Percentiles rank a stretch among this genome's conserved stretches.
These are phyloP conservation scores for Hetaerina americana DNA, from an alignment of 1,140 invertebrate species.

Conservation along the genomic window DNA sequence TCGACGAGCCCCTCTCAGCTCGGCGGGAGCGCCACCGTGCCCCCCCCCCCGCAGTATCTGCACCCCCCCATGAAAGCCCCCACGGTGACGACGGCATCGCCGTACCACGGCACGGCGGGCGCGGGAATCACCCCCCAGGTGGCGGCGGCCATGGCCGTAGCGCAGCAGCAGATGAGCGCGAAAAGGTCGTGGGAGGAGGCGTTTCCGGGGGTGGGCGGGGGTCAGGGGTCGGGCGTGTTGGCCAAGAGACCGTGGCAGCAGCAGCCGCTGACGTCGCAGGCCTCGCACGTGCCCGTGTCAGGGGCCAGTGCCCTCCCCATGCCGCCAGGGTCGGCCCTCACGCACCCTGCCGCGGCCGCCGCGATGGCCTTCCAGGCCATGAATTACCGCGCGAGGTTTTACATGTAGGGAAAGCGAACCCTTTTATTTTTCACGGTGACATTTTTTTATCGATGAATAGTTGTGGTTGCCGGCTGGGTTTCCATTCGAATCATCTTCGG, in stretches of 20 bases:
- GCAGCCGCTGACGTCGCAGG: conserved; percentile 10
- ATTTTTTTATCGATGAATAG: too few relatives aligned
- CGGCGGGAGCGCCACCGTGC: conserved; percentile 25
- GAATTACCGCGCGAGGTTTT: conserved; percentile 5
- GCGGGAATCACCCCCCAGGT: conserved; percentile 26
- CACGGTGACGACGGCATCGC: conserved; percentile 28
- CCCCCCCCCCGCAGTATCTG: conserved; percentile 29
- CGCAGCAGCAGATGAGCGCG: conserved; percentile 26
- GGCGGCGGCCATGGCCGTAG: conserved; percentile 23
- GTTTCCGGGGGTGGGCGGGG: conserved; percentile 22
- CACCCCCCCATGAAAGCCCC: conserved; percentile 27
- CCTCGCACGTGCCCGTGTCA: conserved; percentile 22
- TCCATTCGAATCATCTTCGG: background rate
- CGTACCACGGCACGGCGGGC: conserved; percentile 22
- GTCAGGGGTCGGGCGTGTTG: background rate
- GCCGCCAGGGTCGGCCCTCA: background rate
- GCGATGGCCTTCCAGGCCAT: background rate
- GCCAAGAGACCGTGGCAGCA: background rate
- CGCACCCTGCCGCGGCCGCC: background rate
- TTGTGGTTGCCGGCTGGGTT: too few relatives aligned
- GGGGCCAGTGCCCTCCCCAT: conserved; percentile 11
- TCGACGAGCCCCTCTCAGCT: background rate
- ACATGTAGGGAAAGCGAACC: background rate
- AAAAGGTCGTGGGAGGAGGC: conserved; percentile 31
- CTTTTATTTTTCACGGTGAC: too few relatives aligned